Conservation (phyloP, 2,888 invertebrate species). For the Hypsopygia costalis region DNA sequence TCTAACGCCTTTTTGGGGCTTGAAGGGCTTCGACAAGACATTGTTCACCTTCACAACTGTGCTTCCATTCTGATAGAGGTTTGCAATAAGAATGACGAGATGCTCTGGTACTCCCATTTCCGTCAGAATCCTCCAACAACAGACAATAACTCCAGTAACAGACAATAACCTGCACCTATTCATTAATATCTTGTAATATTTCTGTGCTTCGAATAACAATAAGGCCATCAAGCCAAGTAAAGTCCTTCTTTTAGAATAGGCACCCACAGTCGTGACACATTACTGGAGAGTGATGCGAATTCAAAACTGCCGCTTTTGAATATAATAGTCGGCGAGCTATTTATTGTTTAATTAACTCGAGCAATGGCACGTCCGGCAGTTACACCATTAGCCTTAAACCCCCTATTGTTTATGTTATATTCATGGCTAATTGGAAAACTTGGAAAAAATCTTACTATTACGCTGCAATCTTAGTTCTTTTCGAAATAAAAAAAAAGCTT, state of each 20-base stretch:
- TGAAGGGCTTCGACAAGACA: too few relatives aligned
- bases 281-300: conserved; percentile 77
- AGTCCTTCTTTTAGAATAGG: conserved; percentile 37
- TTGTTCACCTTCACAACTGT: too few relatives aligned
- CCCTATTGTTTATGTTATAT: conserved; percentile 63
- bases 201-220: background rate
- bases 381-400: conserved; percentile 40
- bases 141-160: too few relatives aligned
- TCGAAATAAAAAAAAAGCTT: conserved; percentile 1
- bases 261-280: conserved; percentile 58
- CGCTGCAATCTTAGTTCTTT: conserved; percentile 4
- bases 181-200: too few relatives aligned
- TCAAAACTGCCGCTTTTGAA: conserved; percentile 71
- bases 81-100: too few relatives aligned
- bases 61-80: too few relatives aligned
- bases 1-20: too few relatives aligned
- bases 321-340: conserved; percentile 63
- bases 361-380: conserved; percentile 42
- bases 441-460: conserved; percentile 23
- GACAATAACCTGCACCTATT: too few relatives aligned
- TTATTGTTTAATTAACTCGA: conserved; percentile 77
- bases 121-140: too few relatives aligned
- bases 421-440: conserved; percentile 38
- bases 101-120: too few relatives aligned
- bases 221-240: conserved; percentile 7